Conservation (phyloP, 1,140 invertebrate species). For the Colletes latitarsis region DNA sequence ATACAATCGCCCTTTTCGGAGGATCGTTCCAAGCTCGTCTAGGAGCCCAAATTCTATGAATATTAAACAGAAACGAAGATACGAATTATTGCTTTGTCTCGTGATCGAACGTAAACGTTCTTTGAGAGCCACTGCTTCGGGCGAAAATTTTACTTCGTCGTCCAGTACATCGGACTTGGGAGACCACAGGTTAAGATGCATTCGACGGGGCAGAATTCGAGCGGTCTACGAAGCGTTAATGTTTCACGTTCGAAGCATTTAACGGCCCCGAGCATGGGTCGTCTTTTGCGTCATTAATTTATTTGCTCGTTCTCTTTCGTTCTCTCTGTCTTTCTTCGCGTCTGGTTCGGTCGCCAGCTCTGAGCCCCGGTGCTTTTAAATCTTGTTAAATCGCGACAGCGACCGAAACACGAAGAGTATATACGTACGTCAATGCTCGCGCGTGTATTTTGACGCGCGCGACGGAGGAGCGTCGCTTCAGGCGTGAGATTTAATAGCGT, state of each 20-base stretch:
- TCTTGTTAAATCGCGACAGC: constrained; percentile 9
- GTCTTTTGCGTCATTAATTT: constrained; percentile 22
- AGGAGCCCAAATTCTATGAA: too few relatives aligned
- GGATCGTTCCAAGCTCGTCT: not conserved
- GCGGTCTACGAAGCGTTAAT: not conserved
- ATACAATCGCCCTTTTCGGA: constrained; percentile 15
- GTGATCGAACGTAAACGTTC: not conserved
- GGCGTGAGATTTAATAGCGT: constrained; percentile 15
- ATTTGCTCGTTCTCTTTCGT: not conserved
- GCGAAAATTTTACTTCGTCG: not conserved
- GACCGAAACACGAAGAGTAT: not conserved
- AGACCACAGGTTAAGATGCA: too few relatives aligned
- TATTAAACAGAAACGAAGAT: too few relatives aligned
- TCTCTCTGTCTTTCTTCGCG: too few relatives aligned
- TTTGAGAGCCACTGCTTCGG: not conserved
- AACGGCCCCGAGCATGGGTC: not conserved
- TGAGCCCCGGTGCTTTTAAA: constrained; percentile 11
- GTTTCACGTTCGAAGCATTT: constrained; percentile 9
- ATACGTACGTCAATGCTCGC: not conserved
- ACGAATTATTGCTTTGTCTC: too few relatives aligned
- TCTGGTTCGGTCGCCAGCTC: not conserved
- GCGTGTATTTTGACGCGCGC: constrained; percentile 1
- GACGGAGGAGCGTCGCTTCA: not conserved
- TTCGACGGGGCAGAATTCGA: not conserved
- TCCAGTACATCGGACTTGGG: too few relatives aligned